Base-by-base conservation (phyloP, 2,113 vertebrate genomes). In the Otus sunia region DNA sequence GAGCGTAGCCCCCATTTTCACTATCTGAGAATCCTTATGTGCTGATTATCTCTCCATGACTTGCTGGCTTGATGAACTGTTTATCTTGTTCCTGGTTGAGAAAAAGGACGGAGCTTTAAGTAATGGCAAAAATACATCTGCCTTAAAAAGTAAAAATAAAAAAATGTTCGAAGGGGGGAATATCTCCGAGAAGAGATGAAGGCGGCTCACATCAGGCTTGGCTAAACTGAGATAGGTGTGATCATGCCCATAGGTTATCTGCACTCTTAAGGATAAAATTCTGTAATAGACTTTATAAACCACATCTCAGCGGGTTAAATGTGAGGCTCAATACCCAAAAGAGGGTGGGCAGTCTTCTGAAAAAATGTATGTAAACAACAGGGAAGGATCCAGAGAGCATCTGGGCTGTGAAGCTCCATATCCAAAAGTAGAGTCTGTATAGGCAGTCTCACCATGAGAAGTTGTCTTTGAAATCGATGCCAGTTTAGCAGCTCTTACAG, bases 241-340 rank as follows among this genome's bases (percentile, higher is more conserved):
- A 8, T 39, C 27, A 12, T 30, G 21, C 15, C 34, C 5, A 19
- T 11, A 16, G 18, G 3, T 45, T 52, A 15, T 10, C 15, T 43
- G 29, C 36, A 26, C 19, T 69, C 18, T 29, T 10, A 41, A 30
- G 29, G 39, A 55, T 5, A 18, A 50, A 80, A 47, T 14, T 43
- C 12, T 27, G 7, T 41, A 37, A 13, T 1, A 22, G 12, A 7
- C 14, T 55, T 72, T 9, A 17, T 41, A 41, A 6, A 7, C 6
- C 1, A 0, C 4, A 3, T 36, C 27, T 67, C 16, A 43, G 58
- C 12, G 13, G 4, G 12, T 75, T 58, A 39, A 32, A 60, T 10
- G 20, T 1, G 0, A 41, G 78, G 9, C 5, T 4, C 10, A 18
- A 18, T 39, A 4, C 27, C 27, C 22, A 23, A 47, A 81, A 53